phyloP scores from a whole-genome alignment of 2,888 invertebrate genomes.

The Troides helena region DNA sequence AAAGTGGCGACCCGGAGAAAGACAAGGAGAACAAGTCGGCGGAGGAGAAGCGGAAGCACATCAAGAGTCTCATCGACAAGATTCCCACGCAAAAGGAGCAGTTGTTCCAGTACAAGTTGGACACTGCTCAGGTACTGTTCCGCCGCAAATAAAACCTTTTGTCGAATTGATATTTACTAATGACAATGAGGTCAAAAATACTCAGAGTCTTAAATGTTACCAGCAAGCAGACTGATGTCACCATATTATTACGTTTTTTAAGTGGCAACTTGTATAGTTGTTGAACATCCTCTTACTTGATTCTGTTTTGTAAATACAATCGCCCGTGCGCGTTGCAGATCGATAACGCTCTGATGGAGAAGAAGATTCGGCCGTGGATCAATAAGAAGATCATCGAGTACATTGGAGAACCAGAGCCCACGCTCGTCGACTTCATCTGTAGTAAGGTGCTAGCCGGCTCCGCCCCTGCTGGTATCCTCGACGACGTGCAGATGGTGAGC shows the following conservation, averaged over 20 bases:
- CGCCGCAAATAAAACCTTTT: no score
- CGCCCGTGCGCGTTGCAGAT: slow-evolving; percentile 64
- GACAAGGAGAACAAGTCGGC: slow-evolving; percentile 82
- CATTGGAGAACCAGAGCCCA: slow-evolving; percentile 99
- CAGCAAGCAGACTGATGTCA: no score
- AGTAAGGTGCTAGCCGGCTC: slow-evolving; percentile 97
- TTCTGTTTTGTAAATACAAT: no score
- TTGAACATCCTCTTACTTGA: no score
- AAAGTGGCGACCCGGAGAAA: slow-evolving; percentile 43
- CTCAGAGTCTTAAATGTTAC: no score
- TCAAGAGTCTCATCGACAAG: slow-evolving; percentile 98
- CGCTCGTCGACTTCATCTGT: slow-evolving; percentile 99
- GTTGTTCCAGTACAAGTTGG: slow-evolving; percentile 95
- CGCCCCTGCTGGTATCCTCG: slow-evolving; percentile 95
- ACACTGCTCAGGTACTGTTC: slow-evolving; percentile 84
- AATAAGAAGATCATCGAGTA: slow-evolving; percentile 99
- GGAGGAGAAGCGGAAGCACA: slow-evolving; percentile 97
- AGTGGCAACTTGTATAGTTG: no score
- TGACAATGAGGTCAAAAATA: no score
- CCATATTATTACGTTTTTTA: no score
- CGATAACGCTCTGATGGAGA: slow-evolving; percentile 91
- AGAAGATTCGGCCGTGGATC: slow-evolving; percentile 99
- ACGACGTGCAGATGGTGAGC: slow-evolving; percentile 98
- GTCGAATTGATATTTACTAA: no score
- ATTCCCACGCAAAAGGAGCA: slow-evolving; percentile 99